Evolutionary conservation across 2,113 vertebrate species (phyloP).

Genomic region (Arizona elegans): DNA sequence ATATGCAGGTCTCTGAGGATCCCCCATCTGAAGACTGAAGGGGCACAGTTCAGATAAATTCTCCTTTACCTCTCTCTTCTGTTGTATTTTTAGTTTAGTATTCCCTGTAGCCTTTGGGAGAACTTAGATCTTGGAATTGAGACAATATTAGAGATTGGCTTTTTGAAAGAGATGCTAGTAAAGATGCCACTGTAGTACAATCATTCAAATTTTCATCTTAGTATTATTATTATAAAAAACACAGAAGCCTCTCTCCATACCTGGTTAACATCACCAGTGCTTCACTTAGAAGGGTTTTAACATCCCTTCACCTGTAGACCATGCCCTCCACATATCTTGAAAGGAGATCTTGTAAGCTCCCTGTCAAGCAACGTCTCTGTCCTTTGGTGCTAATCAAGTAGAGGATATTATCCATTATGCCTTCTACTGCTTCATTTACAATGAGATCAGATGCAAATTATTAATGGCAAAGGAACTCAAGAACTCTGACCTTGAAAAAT

Average conservation of each 20-base stretch:
- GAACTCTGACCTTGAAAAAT: not conserved
- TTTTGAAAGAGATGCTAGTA: too few relatives aligned
- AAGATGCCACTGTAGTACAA: too few relatives aligned
- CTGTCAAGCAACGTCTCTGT: not conserved
- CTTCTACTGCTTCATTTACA: not conserved
- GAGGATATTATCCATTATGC: not conserved
- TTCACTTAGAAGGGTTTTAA: not conserved
- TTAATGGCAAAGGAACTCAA: not conserved
- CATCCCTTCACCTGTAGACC: not conserved
- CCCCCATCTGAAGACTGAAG: not conserved
- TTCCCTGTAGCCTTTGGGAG: too few relatives aligned
- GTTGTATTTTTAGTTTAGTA: not conserved
- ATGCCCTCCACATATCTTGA: not conserved
- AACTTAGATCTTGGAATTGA: too few relatives aligned
- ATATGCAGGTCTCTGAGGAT: not conserved
- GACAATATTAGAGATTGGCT: too few relatives aligned
- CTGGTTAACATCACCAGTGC: not conserved
- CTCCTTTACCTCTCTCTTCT: not conserved
- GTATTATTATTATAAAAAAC: too few relatives aligned
- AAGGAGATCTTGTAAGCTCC: not conserved
- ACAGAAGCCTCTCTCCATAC: too few relatives aligned
- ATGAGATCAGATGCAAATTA: not conserved
- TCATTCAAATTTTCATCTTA: too few relatives aligned
- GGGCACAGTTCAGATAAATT: not conserved
- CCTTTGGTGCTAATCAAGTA: not conserved